Evolutionary conservation across 2,797 vertebrate species (phyloP).

Genomic region (Lagorchestes hirsutus): DNA sequence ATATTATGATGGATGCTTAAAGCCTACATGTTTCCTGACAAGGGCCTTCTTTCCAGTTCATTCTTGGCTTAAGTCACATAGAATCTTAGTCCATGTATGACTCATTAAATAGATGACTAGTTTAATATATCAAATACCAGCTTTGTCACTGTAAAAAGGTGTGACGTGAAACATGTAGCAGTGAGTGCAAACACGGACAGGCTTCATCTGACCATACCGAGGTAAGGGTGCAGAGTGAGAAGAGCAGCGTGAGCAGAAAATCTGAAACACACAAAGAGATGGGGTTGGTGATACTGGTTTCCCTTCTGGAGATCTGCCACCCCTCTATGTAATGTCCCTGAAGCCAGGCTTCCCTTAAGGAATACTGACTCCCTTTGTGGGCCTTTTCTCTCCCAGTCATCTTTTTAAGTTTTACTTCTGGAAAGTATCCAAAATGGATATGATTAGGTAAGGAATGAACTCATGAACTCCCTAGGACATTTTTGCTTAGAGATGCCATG

Average conservation of each 20-base stretch:
- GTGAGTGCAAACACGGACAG: constrained; percentile 98
- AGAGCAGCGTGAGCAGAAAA: constrained; percentile 99
- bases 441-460: background rate
- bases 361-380: background rate
- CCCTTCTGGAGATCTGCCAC: background rate
- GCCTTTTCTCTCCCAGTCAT: background rate
- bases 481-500: background rate
- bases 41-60: constrained; percentile 58
- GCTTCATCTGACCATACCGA: constrained; percentile 97
- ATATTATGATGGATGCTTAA: constrained; percentile 79
- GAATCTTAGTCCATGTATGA: constrained; percentile 25
- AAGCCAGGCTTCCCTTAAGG: background rate
- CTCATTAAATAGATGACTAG: constrained; percentile 47
- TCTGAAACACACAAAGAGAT: constrained; percentile 88
- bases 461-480: background rate
- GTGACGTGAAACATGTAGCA: constrained; percentile 99
- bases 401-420: background rate
- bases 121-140: constrained; percentile 82
- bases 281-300: background rate
- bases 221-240: constrained; percentile 97
- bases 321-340: background rate
- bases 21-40: constrained; percentile 63
- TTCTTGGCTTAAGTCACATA: background rate
- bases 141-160: constrained; percentile 95
- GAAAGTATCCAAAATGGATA: background rate